Evolutionary conservation across 2,113 vertebrate species (phyloP), one percentile per base, ranked within the genome.

Genomic region (Australoheros scitulus): DNA sequence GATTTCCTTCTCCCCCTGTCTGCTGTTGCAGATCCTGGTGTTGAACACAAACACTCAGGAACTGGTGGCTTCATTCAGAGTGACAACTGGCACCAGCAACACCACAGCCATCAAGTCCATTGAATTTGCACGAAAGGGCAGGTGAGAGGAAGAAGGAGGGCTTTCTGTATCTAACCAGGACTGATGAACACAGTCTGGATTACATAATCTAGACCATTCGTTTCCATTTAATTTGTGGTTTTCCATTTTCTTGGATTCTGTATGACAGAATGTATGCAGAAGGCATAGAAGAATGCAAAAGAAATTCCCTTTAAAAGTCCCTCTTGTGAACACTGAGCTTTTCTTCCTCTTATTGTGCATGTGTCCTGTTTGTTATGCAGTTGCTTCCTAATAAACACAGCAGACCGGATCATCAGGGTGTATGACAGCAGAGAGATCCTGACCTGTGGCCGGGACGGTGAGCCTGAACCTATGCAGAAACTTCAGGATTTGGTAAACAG

Each of bases 61-160:
- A 81, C 95, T 99, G 78, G 98, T 99, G 88, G 98, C 98, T 60
- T 99, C 98, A 58, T 99, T 99, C 95, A 95, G 98, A 94, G 98
- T 99, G 77, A 99, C 98, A 14, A 99, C 98, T 6, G 98, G 98
- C 38, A 99, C 98, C 90, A 99, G 98, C 95, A 99, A 99, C 95
- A 99, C 98, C 81, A 99, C 98, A 0, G 98, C 98, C 77, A 99
- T 99, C 84, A 99, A 99, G 88, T 99, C 98, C 5, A 99, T 99
- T 9, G 98, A 99, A 84, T 99, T 99, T 91, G 98, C 98, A 61
- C 97, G 98, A 76, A 99, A 99, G 87, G 98, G 98, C 77, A 99
- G 98, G 98, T 99, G 87, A 97, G 92, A 24, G 10, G 3, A 18
- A 32, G 3, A 64, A 29, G 24, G 6, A 20, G 13, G 3, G 34